Evolutionary conservation across 64 coral and sea anemone genomes (phyloP).

Genomic region (Actinia equina): DNA sequence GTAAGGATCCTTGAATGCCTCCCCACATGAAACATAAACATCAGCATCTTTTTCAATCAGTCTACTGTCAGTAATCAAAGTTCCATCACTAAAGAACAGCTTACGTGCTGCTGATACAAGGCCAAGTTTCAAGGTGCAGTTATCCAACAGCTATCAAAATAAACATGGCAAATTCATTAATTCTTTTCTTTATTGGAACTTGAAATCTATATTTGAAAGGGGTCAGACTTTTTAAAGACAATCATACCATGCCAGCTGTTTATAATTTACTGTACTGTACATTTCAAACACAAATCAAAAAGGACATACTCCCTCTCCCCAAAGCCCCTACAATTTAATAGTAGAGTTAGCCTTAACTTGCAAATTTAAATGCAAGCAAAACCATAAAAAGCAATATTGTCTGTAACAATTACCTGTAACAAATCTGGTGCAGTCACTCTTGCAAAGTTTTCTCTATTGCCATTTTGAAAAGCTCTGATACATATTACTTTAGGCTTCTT

Average conservation of each 20-base stretch:
- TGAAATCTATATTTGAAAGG: too few relatives aligned
- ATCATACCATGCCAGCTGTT: too few relatives aligned
- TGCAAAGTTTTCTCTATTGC: slow-evolving; percentile 90
- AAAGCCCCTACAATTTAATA: too few relatives aligned
- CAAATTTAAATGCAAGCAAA: not conserved
- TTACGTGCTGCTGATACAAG: slow-evolving; percentile 90
- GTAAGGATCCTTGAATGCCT: slow-evolving; percentile 85
- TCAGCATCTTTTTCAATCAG: slow-evolving; percentile 79
- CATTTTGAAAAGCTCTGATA: slow-evolving; percentile 93
- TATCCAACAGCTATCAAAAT: slow-evolving; percentile 67
- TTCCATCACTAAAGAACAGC: slow-evolving; percentile 83
- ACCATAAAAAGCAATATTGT: too few relatives aligned
- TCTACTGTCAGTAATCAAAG: slow-evolving; percentile 37
- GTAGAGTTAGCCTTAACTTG: too few relatives aligned
- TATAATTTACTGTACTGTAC: too few relatives aligned
- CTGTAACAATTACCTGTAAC: slow-evolving; percentile 46
- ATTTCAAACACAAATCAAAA: too few relatives aligned
- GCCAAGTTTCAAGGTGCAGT: slow-evolving; percentile 79
- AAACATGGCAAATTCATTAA: too few relatives aligned
- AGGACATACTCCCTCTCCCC: too few relatives aligned
- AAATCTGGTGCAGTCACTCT: slow-evolving; percentile 87
- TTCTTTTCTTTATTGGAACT: too few relatives aligned
- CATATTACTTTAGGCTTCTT: slow-evolving; percentile 65
- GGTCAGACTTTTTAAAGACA: too few relatives aligned
- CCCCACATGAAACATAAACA: slow-evolving; percentile 95